Percentiles rank a stretch among this genome's conserved stretches.
Evolutionary conservation across 2,888 invertebrate species (phyloP).

Genomic region (Yponomeuta plumbellus): DNA sequence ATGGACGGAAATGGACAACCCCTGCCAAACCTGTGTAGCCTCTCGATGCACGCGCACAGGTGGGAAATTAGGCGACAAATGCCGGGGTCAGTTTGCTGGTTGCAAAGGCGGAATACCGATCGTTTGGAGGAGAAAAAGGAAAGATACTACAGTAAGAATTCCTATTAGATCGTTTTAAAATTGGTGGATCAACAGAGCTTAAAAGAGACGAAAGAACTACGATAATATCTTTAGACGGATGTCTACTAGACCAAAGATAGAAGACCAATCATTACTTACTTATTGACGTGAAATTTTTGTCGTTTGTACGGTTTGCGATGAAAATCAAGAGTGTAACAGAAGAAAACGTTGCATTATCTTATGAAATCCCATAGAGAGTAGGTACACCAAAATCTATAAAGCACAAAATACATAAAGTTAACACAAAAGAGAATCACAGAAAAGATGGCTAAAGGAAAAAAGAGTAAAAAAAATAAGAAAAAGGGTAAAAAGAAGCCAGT

Average conservation of each 20-base stretch:
- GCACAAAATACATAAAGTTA: not conserved
- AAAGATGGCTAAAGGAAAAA: not conserved
- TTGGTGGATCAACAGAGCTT: not conserved
- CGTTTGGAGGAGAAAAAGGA: not conserved
- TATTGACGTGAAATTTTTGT: too few relatives aligned
- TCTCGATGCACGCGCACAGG: not conserved
- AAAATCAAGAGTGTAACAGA: not conserved
- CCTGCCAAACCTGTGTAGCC: not conserved
- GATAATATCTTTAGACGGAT: too few relatives aligned
- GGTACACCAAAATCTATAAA: not conserved
- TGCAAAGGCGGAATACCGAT: not conserved
- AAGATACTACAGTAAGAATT: not conserved
- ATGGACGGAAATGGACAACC: not conserved
- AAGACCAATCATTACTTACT: not conserved
- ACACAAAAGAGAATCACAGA: not conserved
- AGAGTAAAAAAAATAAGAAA: not conserved
- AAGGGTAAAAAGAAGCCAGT: not conserved
- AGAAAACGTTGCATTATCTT: not conserved
- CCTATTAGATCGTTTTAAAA: not conserved
- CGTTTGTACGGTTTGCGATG: not conserved
- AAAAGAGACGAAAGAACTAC: not conserved
- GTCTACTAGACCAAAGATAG: too few relatives aligned
- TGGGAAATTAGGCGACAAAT: not conserved
- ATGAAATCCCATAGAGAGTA: not conserved
- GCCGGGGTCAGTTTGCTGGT: not conserved